phyloP scores from a whole-genome alignment of 2,797 vertebrate genomes.

The Enteromius unitaeniatus region DNA sequence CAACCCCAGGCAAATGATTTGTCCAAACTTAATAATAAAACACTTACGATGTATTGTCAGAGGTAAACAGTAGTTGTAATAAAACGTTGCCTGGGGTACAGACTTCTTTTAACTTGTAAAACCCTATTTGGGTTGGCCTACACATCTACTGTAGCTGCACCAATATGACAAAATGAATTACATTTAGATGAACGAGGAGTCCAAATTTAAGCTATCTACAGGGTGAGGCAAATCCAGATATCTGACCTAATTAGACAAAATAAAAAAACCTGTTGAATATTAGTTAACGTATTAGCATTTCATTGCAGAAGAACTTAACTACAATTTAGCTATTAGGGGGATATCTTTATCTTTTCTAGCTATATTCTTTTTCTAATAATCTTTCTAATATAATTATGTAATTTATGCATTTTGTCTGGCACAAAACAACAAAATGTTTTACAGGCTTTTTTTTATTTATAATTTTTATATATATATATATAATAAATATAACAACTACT shows the following conservation, averaged over 20 bases:
- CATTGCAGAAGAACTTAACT: neutral
- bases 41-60: constrained; percentile 97
- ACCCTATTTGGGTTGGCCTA: constrained; percentile 91
- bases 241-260: constrained; percentile 32
- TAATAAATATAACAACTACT: neutral
- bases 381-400: neutral
- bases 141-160: constrained; percentile 83
- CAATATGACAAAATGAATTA: constrained; percentile 90
- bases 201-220: constrained; percentile 74
- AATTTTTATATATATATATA: no score
- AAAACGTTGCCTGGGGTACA: constrained; percentile 94
- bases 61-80: constrained; percentile 99
- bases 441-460: no score
- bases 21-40: constrained; percentile 98
- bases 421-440: neutral
- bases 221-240: constrained; percentile 66
- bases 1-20: constrained; percentile 99
- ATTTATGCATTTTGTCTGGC: neutral
- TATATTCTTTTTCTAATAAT: neutral
- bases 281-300: neutral
- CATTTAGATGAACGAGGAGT: constrained; percentile 84
- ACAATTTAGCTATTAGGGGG: neutral
- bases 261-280: neutral
- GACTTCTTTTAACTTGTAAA: constrained; percentile 92
- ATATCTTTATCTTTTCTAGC: no score